Base-by-base conservation (phyloP, 2,113 vertebrate species). In the Taxidea taxus region DNA sequence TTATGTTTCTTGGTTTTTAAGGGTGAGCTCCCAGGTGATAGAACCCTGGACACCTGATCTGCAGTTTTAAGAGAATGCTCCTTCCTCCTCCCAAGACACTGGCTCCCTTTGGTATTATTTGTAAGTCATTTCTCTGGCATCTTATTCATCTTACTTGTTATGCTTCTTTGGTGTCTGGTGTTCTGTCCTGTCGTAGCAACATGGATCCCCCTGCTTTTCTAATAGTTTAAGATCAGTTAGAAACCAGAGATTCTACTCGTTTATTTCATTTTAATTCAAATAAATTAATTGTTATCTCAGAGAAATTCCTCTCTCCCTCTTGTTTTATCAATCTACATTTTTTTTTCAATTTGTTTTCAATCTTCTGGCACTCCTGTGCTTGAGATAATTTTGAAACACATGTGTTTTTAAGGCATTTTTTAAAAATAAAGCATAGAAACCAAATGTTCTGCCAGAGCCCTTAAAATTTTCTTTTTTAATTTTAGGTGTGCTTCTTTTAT, bases 201-300 rank as follows among this genome's bases (percentile, higher is more conserved):
- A 90, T 14, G 39, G 44, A 25, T 68, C 23, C 47, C 1, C 13
- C 12, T 12, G 9, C 14, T 60, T 86, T 60, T 62, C 58, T 70
- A 23, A 29, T 54, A 77, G 42, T 31, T 90, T 83, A 87, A 88
- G 29, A 15, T 92, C 13, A 51, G 4, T 14, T 60, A 70, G 16
- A 60, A 84, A 64, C 7, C 21, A 81, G 58, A 90, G 7, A 72
- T 3, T 75, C 91, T 75, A 27, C 7, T 87, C 14, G 49, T 84
- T 72, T 78, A 66, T 51, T 87, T 86, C 16, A 87, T 87, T 93
- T 92, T 86, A 77, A 44, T n/a, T 86, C 1, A 60, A 60, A 60
- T 25, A 27, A 27, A 27, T 56, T 56, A 56, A 9, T 56, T 66
- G 66, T 84, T 56, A 21, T 70, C 16, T 94, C 62, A 34, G 77